phyloP scores from a whole-genome alignment of 2,888 invertebrate species.

The Tipula lateralis region DNA sequence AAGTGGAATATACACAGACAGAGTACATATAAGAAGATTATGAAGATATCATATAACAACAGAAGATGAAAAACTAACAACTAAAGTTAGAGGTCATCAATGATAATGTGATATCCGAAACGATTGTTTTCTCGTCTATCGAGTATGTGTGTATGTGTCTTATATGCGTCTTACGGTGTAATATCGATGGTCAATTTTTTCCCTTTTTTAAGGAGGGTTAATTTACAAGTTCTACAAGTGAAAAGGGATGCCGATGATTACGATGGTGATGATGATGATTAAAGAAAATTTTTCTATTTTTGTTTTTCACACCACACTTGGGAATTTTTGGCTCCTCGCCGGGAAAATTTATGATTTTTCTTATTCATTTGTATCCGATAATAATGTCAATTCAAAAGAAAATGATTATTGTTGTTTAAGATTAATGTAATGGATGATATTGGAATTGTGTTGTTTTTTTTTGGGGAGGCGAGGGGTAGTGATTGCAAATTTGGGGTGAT shows the following conservation, averaged over 20 bases:
- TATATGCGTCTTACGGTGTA: neutral
- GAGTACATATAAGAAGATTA: neutral
- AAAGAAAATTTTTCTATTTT: neutral
- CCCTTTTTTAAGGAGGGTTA: neutral
- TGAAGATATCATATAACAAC: conserved; percentile 16
- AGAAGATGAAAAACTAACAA: conserved; percentile 9
- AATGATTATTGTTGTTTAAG: conserved; percentile 19
- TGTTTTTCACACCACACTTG: conserved; percentile 13
- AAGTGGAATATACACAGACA: neutral
- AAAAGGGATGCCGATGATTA: conserved; percentile 11
- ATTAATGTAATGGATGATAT: conserved; percentile 11
- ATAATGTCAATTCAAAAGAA: neutral
- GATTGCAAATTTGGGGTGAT: no score
- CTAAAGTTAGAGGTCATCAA: conserved; percentile 11
- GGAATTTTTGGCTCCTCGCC: neutral
- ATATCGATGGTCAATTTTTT: conserved; percentile 15
- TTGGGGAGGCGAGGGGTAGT: neutral
- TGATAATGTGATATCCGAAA: conserved; percentile 19
- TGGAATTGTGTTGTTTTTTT: neutral
- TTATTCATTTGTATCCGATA: conserved; percentile 24
- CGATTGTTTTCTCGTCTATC: conserved; percentile 13
- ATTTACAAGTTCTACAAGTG: conserved; percentile 24
- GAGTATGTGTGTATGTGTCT: neutral
- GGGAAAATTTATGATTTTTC: conserved; percentile 13
- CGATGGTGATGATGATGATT: no score